Percentiles rank a stretch among this genome's conserved stretches.
Conservation (phyloP, 2,113 vertebrate species). For the Brachyhypopomus gauderio region DNA sequence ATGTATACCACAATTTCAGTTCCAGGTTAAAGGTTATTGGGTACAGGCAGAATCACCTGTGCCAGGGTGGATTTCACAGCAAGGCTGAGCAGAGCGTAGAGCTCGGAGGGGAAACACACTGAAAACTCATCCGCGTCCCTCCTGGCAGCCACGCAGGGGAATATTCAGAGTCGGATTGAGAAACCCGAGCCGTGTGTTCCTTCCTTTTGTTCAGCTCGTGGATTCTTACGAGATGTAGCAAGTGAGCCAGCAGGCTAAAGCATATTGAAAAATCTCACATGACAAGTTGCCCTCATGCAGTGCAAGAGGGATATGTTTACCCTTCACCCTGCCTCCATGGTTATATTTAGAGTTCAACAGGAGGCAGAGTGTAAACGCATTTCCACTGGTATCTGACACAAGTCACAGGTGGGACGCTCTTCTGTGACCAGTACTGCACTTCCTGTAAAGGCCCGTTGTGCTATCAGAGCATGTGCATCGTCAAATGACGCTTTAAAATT, state of each 20-base stretch:
- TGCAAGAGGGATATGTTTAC: conserved; percentile 55
- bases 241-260: conserved; percentile 40
- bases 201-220: not conserved
- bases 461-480: not conserved
- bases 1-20: not conserved
- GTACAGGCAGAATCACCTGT: not conserved
- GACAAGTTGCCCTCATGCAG: conserved; percentile 53
- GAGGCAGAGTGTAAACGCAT: conserved; percentile 46
- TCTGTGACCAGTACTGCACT: not conserved
- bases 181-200: not conserved
- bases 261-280: conserved; percentile 52
- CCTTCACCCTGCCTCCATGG: conserved; percentile 49
- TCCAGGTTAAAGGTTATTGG: not conserved
- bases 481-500: not conserved
- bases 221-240: conserved; percentile 15
- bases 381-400: conserved; percentile 47
- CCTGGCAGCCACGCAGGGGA: not conserved
- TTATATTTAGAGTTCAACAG: conserved; percentile 61
- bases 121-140: not conserved
- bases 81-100: not conserved
- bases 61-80: not conserved
- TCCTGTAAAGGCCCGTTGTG: not conserved
- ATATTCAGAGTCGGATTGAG: not conserved
- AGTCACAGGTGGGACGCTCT: conserved; percentile 49
- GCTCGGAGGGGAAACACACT: not conserved